Percentiles rank a stretch among this genome's conserved stretches.
phyloP scores from a whole-genome alignment of 2,113 vertebrate genomes.

The Aleadryas rufinucha region DNA sequence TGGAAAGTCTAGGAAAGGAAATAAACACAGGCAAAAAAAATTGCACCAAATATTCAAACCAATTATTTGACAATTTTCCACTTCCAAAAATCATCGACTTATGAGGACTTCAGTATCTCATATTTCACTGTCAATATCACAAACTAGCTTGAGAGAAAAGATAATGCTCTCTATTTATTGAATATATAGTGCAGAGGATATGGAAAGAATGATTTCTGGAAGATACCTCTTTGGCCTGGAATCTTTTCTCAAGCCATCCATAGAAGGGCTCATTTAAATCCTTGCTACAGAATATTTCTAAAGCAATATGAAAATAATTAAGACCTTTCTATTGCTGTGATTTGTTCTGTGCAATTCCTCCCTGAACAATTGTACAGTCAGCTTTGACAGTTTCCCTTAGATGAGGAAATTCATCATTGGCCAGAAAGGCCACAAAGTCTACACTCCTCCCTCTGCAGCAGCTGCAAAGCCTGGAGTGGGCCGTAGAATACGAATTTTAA shows the following conservation, averaged over 20 bases:
- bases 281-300: background rate
- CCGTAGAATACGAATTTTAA: background rate
- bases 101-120: background rate
- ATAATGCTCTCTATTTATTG: background rate
- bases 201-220: background rate
- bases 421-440: background rate
- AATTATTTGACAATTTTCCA: background rate
- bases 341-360: background rate
- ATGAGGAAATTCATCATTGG: background rate
- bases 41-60: background rate
- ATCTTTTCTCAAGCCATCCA: background rate
- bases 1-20: background rate
- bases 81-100: background rate
- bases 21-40: background rate
- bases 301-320: background rate
- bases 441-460: background rate
- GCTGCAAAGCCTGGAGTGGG: background rate
- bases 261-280: background rate
- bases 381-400: background rate
- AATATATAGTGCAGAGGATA: background rate
- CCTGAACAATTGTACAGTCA: background rate
- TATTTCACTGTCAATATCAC: background rate
- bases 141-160: background rate
- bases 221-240: background rate
- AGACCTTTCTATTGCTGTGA: background rate